Percentiles rank a stretch among this genome's conserved stretches.
Conservation (phyloP, 2,113 vertebrate genomes). For the Oplegnathus fasciatus region DNA sequence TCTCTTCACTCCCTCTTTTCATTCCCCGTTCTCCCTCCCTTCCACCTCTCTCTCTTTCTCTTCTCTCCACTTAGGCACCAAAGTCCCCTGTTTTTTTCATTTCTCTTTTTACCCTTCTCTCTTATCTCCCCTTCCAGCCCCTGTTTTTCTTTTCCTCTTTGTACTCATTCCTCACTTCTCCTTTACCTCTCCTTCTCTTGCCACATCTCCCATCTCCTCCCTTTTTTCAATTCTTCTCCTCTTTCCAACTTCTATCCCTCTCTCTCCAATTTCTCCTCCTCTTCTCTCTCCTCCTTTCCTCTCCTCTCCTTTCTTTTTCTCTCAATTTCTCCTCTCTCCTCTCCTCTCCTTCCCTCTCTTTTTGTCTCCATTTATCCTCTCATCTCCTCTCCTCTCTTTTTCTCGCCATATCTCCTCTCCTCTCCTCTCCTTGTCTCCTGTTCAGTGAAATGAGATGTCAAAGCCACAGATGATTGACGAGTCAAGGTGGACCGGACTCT, state of each 20-base stretch:
- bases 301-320: too few relatives aligned
- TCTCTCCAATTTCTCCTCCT: too few relatives aligned
- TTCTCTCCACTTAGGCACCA: background rate
- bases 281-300: background rate
- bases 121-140: background rate
- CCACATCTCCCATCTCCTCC: background rate
- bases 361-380: background rate
- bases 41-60: too few relatives aligned
- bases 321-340: background rate
- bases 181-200: background rate
- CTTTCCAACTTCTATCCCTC: background rate
- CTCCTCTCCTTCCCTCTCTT: too few relatives aligned
- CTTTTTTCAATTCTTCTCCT: too few relatives aligned
- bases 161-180: background rate
- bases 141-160: background rate
- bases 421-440: background rate
- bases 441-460: conserved; percentile 53
- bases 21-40: background rate
- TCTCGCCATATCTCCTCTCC: background rate
- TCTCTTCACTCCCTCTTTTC: background rate
- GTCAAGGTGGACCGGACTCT: conserved; percentile 45
- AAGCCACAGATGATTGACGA: conserved; percentile 60
- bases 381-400: background rate
- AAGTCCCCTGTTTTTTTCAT: too few relatives aligned
- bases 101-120: background rate